A percentile compares a stretch with the other conserved stretches of the same genome.
Conservation (phyloP, 1,140 invertebrate genomes). For the Drosophila punjabiensis region DNA sequence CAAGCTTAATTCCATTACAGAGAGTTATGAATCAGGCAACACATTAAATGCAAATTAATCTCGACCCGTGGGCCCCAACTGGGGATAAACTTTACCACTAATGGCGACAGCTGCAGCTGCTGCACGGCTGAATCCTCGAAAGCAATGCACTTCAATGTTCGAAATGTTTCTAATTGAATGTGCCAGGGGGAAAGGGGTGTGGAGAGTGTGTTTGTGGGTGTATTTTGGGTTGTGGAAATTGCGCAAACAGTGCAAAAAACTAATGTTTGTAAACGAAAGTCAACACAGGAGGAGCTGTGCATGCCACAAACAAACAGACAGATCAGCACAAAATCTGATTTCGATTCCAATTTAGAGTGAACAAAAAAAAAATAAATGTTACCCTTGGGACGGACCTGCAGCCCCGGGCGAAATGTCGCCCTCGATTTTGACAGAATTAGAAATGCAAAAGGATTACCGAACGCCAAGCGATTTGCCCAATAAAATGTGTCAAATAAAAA, state of each 20-base stretch:
- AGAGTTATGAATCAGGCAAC: conserved; percentile 37
- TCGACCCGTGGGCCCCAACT: conserved; percentile 20
- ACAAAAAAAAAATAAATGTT: conserved; percentile 40
- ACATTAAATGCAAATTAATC: conserved; percentile 38
- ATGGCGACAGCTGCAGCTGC: conserved; percentile 36
- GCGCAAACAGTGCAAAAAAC: conserved; percentile 39
- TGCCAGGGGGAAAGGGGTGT: background rate
- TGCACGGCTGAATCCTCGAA: conserved; percentile 17
- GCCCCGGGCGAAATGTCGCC: conserved; percentile 40
- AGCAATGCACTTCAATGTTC: conserved; percentile 44
- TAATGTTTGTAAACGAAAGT: conserved; percentile 40
- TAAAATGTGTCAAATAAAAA: conserved; percentile 78
- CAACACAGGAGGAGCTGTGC: conserved; percentile 29
- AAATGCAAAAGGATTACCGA: conserved; percentile 62
- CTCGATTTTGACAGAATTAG: conserved; percentile 56
- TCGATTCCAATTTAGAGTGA: conserved; percentile 52
- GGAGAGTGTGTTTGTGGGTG: background rate
- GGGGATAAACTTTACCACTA: conserved; percentile 31
- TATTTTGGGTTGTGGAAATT: conserved; percentile 8
- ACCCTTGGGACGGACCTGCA: conserved; percentile 53
- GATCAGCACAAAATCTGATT: conserved; percentile 51
- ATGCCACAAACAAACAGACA: conserved; percentile 30
- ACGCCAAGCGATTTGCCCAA: conserved; percentile 59
- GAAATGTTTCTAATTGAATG: conserved; percentile 70
- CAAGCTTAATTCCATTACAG: conserved; percentile 37